These are phyloP conservation scores for Liolophura sinensis DNA, from an alignment of 1,140 invertebrate genomes.

Conservation along the genomic window DNA sequence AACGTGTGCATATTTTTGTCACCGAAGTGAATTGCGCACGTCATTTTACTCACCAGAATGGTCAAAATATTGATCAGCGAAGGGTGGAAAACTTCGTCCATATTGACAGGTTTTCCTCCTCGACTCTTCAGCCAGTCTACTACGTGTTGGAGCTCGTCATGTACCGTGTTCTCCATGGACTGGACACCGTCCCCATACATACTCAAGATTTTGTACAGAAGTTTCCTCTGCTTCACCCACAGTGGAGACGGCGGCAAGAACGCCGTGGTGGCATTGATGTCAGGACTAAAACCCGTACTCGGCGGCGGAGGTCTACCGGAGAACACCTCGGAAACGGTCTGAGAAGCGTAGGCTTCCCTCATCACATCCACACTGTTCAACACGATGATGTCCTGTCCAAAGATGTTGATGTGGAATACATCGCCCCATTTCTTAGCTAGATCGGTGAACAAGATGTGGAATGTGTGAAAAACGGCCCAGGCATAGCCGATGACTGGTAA, in stretches of 20 bases:
- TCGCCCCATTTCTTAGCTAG: not conserved
- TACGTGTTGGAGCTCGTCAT: constrained; percentile 6
- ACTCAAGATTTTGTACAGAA: constrained; percentile 10
- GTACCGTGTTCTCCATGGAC: constrained; percentile 11
- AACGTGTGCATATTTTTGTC: too few relatives aligned
- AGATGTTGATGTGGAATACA: not conserved
- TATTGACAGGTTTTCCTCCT: too few relatives aligned
- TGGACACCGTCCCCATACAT: constrained; percentile 17
- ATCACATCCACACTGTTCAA: constrained; percentile 12
- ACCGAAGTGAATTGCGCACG: too few relatives aligned
- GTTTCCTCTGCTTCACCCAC: constrained; percentile 8
- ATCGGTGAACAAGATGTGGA: too few relatives aligned
- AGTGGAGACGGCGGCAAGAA: not conserved
- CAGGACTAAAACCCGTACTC: not conserved
- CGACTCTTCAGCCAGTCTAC: too few relatives aligned
- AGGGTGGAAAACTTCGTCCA: too few relatives aligned
- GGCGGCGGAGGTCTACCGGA: constrained; percentile 6
- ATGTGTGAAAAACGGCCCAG: too few relatives aligned
- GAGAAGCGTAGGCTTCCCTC: constrained; percentile 3
- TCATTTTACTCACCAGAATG: too few relatives aligned
- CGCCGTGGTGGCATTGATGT: not conserved
- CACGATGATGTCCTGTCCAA: constrained; percentile 5
- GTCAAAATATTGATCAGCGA: too few relatives aligned
- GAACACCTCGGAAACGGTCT: not conserved
- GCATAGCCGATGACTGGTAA: too few relatives aligned